These are phyloP conservation scores for Malurus leucopterus DNA, from an alignment of 2,797 vertebrate species.

Conservation along the genomic window DNA sequence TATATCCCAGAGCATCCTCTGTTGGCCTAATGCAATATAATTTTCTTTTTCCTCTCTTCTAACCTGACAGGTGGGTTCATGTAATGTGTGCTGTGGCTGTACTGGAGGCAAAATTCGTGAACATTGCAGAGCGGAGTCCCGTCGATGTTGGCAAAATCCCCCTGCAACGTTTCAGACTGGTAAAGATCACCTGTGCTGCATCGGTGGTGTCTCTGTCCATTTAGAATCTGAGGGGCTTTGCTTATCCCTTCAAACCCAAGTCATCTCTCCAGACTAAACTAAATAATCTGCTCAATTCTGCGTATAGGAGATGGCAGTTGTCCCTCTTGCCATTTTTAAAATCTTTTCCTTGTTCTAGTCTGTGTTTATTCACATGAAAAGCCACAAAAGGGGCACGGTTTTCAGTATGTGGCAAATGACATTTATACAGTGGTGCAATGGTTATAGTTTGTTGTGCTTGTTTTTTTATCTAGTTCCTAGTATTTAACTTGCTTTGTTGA, in stretches of 20 bases:
- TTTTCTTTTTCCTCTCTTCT: neutral
- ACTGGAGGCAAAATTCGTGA: constrained; percentile 93
- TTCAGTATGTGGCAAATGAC: neutral
- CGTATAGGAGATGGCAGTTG: neutral
- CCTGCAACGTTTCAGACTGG: constrained; percentile 90
- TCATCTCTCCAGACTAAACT: neutral
- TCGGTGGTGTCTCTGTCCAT: neutral
- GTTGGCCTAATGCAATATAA: neutral
- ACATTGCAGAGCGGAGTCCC: constrained; percentile 89
- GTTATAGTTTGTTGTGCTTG: neutral
- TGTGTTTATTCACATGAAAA: neutral
- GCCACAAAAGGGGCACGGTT: neutral
- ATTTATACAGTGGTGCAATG: neutral
- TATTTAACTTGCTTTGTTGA: neutral
- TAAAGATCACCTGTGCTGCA: constrained; percentile 59
- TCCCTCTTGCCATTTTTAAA: neutral
- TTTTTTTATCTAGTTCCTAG: neutral
- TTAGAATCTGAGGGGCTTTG: neutral
- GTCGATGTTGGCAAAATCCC: constrained; percentile 92
- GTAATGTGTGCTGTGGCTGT: constrained; percentile 95
- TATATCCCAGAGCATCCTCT: neutral
- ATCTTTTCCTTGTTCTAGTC: neutral
- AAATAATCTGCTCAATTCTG: neutral
- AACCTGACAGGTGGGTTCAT: constrained; percentile 88
- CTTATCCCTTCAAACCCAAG: neutral